Evolutionary conservation across 2,888 invertebrate genomes (phyloP), one percentile per base, ranked within the genome.

Genomic region (Ctenicera cuprea): DNA sequence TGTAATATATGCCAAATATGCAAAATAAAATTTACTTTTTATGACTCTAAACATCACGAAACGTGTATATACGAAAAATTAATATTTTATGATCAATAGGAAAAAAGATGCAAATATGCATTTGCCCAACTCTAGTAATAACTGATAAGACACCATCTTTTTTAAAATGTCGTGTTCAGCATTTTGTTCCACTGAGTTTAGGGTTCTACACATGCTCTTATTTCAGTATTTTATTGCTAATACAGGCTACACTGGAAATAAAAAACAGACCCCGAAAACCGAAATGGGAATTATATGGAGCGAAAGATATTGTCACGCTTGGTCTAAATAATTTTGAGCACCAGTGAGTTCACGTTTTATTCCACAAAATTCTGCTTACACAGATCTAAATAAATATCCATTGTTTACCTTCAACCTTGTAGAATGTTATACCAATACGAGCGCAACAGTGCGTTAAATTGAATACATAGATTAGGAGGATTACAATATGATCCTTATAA

Each of bases 221-320:
- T 50, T 22, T 50, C 50, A 12, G 22, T 22, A 50, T 54, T 54
- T 54, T 54, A 54, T 54, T 26, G 26, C 54, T 33, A 54, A 22
- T 14, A 30, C 54, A 54, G 14, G 22, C 14, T 54, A 9, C 26
- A 54, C 8, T 8, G 14, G n/a, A 30, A 30, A 54, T 30, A 54
- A 54, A 54, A 54, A 54, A 54, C 30, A 54, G 54, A 30, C 54
- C 8, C 12, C 20, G 20, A 50, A 50, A 50, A 30, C 22, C 54
- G 14, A 30, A 54, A 54, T 30, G 54, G 30, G 54, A 30, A 54
- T 54, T 33, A 22, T 33, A 54, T 54, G 54, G 30, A 54, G 30
- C 30, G 54, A 30, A 54, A 54, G 54, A 54, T 54, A 54, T 30
- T 54, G 54, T 54, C 54, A 54, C 54, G 20, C 22, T 54, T 33